These are phyloP conservation scores for Anas platyrhynchos DNA, from an alignment of 2,113 vertebrate species.

Conservation along the genomic window DNA sequence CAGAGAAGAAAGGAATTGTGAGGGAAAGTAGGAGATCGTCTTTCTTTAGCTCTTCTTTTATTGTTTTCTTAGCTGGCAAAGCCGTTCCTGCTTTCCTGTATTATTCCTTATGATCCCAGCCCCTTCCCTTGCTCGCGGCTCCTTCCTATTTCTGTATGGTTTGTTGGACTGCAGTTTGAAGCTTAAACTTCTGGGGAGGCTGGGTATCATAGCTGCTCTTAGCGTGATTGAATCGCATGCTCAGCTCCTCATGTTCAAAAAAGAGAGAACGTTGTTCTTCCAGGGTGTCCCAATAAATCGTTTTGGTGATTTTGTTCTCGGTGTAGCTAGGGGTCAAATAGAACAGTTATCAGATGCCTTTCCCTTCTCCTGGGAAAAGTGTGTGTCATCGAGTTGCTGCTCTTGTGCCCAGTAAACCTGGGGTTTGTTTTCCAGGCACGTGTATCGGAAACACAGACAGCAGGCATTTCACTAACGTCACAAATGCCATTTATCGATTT, in stretches of 20 bases:
- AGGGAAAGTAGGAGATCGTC: constrained; percentile 29
- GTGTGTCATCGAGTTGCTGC: neutral
- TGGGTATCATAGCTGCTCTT: neutral
- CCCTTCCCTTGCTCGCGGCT: neutral
- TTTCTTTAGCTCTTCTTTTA: constrained; percentile 48
- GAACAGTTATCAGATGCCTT: neutral
- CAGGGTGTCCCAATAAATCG: neutral
- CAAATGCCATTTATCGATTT: constrained; percentile 86
- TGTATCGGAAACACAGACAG: constrained; percentile 93
- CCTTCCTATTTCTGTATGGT: neutral
- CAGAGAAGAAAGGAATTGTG: constrained; percentile 14
- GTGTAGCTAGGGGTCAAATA: neutral
- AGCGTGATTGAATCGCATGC: neutral
- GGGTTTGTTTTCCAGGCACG: constrained; percentile 75
- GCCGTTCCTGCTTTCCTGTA: constrained; percentile 46
- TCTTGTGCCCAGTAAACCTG: neutral
- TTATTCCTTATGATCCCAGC: neutral
- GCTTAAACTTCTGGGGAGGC: neutral
- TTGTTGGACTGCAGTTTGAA: neutral
- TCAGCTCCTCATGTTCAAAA: neutral
- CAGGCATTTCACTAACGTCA: constrained; percentile 86
- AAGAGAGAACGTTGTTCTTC: neutral
- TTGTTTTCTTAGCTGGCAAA: constrained; percentile 7
- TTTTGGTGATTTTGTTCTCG: neutral
- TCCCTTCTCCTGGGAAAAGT: neutral